phyloP scores from a whole-genome alignment of 2,888 invertebrate species.

The Tholera decimalis region DNA sequence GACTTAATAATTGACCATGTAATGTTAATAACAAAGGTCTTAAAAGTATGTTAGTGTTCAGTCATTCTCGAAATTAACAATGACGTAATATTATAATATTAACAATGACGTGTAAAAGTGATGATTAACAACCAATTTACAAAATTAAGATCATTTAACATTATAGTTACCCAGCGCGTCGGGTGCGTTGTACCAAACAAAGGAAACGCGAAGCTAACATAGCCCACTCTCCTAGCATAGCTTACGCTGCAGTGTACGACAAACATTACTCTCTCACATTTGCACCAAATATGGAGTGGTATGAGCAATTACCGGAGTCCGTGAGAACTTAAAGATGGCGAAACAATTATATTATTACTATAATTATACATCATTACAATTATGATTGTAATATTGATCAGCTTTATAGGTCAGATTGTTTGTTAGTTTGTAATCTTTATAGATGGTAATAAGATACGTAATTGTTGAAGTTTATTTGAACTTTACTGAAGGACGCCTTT shows the following conservation, averaged over 20 bases:
- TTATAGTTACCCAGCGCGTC: too few relatives aligned
- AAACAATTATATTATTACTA: conserved; percentile 50
- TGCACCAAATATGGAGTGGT: conserved; percentile 52
- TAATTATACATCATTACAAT: conserved; percentile 56
- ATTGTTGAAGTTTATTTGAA: too few relatives aligned
- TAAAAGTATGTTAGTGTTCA: too few relatives aligned
- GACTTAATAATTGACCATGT: too few relatives aligned
- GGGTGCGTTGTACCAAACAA: neutral
- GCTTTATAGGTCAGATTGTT: conserved; percentile 46
- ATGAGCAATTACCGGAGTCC: conserved; percentile 46
- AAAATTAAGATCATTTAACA: too few relatives aligned
- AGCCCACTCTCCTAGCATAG: neutral
- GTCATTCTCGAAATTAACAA: too few relatives aligned
- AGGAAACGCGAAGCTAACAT: neutral
- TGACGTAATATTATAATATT: too few relatives aligned
- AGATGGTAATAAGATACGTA: neutral
- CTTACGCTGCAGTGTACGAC: neutral
- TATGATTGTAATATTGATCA: conserved; percentile 40
- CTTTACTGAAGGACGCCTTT: too few relatives aligned
- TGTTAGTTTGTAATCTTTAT: conserved; percentile 28
- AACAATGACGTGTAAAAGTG: too few relatives aligned
- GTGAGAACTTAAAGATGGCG: conserved; percentile 47
- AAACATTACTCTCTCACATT: conserved; percentile 41
- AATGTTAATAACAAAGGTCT: too few relatives aligned
- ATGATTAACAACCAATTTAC: too few relatives aligned